Percentiles rank a stretch among this genome's conserved stretches.
Evolutionary conservation across 35 echinoderm and acorn worm genomes (phyloP).

Genomic region (Anneissia japonica): DNA sequence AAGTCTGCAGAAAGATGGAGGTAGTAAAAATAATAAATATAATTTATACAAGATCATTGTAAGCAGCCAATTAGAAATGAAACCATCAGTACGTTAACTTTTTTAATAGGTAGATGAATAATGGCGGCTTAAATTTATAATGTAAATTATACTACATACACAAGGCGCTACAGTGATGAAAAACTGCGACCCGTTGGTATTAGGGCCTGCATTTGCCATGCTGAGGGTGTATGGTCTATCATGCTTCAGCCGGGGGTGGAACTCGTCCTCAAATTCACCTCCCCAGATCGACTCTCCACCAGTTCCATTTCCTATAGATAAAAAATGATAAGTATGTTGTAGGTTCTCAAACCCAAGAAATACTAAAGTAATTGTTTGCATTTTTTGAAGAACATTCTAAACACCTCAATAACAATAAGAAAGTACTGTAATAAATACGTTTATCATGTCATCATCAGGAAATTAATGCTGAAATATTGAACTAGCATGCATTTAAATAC

Average conservation of each 20-base stretch:
- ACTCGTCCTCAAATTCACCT: constrained; percentile 98
- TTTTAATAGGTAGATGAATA: not conserved
- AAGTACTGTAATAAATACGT: too few relatives aligned
- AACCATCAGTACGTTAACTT: not conserved
- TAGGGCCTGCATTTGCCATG: constrained; percentile 96
- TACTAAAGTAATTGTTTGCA: not conserved
- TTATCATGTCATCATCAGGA: too few relatives aligned
- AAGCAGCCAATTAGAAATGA: too few relatives aligned
- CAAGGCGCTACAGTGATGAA: constrained; percentile 96
- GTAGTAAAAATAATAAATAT: too few relatives aligned
- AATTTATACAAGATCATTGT: too few relatives aligned
- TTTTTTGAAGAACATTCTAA: not conserved
- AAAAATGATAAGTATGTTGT: not conserved
- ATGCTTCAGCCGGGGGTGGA: constrained; percentile 69
- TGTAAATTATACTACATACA: constrained; percentile 53
- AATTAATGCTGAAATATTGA: too few relatives aligned
- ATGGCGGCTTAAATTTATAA: not conserved
- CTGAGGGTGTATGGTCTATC: constrained; percentile 88
- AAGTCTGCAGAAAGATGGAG: constrained; percentile 76
- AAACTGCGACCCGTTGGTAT: constrained; percentile 97
- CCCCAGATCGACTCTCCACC: constrained; percentile 99
- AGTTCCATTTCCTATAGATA: constrained; percentile 65
- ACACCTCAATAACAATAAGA: too few relatives aligned
- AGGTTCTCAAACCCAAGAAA: not conserved
- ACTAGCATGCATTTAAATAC: too few relatives aligned